phyloP scores from a whole-genome alignment of 1,140 invertebrate genomes.

The Saccostrea cuccullata region DNA sequence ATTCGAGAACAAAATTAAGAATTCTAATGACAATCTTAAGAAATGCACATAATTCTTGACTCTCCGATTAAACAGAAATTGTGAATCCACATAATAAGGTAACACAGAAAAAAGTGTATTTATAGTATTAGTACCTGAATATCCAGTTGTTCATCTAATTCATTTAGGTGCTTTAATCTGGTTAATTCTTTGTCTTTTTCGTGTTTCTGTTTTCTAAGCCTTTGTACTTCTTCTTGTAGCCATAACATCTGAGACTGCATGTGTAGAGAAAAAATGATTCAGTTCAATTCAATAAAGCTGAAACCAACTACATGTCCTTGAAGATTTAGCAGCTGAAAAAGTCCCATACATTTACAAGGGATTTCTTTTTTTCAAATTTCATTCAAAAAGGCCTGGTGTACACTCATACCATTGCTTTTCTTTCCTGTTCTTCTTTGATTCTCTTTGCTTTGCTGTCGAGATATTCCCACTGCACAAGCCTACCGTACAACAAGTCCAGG shows the following conservation, averaged over 20 bases:
- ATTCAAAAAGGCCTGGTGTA: neutral
- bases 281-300: neutral
- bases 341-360: too few species aligned
- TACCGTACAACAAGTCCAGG: slow-evolving; percentile 64
- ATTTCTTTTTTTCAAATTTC: neutral
- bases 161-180: slow-evolving; percentile 62
- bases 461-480: slow-evolving; percentile 69
- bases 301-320: neutral
- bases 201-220: slow-evolving; percentile 55
- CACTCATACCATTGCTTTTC: slow-evolving; percentile 68
- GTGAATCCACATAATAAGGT: too few species aligned
- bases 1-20: too few species aligned
- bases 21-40: too few species aligned
- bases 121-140: slow-evolving; percentile 64
- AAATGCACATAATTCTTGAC: too few species aligned
- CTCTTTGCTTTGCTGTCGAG: slow-evolving; percentile 62
- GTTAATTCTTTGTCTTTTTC: slow-evolving; percentile 57
- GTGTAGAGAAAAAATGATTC: neutral
- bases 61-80: too few species aligned
- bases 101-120: too few species aligned
- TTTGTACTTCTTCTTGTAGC: slow-evolving; percentile 63
- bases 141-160: slow-evolving; percentile 62
- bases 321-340: neutral
- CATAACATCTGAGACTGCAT: slow-evolving; percentile 63
- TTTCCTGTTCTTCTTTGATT: slow-evolving; percentile 67